Base-by-base conservation (phyloP, 2,113 vertebrate genomes). In the Ellobius talpinus region DNA sequence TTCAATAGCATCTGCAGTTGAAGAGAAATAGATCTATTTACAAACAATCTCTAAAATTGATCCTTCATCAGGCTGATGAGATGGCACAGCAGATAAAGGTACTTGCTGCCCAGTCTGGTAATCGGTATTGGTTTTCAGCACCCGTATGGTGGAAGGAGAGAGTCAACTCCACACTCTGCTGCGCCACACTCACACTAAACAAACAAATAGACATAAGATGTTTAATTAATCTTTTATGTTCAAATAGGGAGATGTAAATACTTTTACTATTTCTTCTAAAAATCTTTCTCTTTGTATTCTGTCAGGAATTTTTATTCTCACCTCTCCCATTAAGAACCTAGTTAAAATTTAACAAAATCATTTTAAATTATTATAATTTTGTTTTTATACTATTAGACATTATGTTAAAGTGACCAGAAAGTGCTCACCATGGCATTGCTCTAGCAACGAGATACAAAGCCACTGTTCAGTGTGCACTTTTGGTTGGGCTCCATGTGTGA, bases 181-280 rank as follows among this genome's bases (percentile, higher is more conserved):
- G 29, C 7, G 3, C 17, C 26, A 86, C 82, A 47, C 29, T 11
- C 7, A 31, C 58, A 31, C 26, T 42, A 45, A 87, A 68, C 29
- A 66, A 68, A 68, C 9, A 47, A 36, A 47, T 23, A 50, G 29
- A 87, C 29, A 36, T 7, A 68, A 86, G 33, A 50, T 50, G 17
- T 87, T 50, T 10, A 58, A 70, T 72, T 14, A 89, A 84, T 74
- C 26, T 81, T 87, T 36, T 66, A 58, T 42, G n/a, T 14, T 39
- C 36, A 39, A 42, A 68, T 3, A 68, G 91, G 63, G 21, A 93
- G 52, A 91, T 1, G 0, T 16, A 85, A 61, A 3, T 58, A 16
- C 23, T 39, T 95, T 96, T 31, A 45, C 7, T 87, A 47, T 91
- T 93, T 87, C 42, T 90, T 87, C 66, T 74, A 58, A 87, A 91